Conservation (phyloP, 2,113 vertebrate species). For the Ia io region DNA sequence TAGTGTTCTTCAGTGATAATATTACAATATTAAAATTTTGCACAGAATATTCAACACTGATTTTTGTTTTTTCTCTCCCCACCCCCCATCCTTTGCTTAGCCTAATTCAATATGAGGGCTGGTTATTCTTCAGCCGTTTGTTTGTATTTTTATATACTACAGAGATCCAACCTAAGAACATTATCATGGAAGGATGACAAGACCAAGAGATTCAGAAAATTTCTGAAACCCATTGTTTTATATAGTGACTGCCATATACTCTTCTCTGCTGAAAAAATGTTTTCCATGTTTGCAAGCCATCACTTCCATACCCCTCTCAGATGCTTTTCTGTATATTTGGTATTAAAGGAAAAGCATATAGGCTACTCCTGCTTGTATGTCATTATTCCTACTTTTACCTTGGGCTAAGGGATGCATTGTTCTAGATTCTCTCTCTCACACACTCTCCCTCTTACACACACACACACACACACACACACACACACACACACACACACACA, state of each 20-base stretch:
- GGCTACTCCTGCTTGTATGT: accelerated
- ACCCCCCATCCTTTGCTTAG: neutral
- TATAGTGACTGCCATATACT: neutral
- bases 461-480: neutral
- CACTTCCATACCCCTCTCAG: neutral
- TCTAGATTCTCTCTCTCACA: neutral
- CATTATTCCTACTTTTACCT: neutral
- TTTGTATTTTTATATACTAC: neutral
- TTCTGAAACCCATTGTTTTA: neutral
- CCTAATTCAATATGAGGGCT: neutral
- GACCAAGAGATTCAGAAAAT: neutral
- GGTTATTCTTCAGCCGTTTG: neutral
- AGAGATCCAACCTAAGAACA: neutral
- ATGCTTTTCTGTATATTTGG: neutral
- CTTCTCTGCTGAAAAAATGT: neutral
- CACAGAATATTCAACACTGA: neutral
- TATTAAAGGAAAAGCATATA: neutral
- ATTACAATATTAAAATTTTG: neutral
- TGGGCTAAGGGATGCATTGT: neutral
- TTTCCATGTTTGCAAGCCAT: neutral
- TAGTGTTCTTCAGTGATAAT: neutral
- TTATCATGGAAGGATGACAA: neutral
- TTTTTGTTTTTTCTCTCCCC: neutral
- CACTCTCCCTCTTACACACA: neutral
- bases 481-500: neutral